A percentile compares a stretch with the other conserved stretches of the same genome.
Evolutionary conservation across 1,140 invertebrate species (phyloP).

Genomic region (Drosophila ambigua): DNA sequence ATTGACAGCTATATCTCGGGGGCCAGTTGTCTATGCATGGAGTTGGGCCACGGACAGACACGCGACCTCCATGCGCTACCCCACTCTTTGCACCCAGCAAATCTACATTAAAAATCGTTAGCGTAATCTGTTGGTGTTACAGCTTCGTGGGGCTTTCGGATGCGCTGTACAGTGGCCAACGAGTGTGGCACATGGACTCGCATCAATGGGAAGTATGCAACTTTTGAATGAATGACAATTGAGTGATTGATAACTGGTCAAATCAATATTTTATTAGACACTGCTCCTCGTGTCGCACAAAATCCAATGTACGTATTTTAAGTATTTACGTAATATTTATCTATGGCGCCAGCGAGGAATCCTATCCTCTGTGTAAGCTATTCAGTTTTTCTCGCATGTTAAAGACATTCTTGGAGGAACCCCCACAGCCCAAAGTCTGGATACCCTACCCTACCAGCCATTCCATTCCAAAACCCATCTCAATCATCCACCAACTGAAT

Average conservation of each 20-base stretch:
- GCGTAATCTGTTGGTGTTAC: constrained; percentile 56
- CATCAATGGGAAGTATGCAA: too few relatives aligned
- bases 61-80: background rate
- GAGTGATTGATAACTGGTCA: too few relatives aligned
- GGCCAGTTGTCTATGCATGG: constrained; percentile 43
- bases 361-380: too few relatives aligned
- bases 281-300: too few relatives aligned
- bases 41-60: constrained; percentile 6
- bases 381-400: too few relatives aligned
- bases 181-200: background rate
- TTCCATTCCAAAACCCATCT: constrained; percentile 33
- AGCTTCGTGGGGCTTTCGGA: constrained; percentile 19
- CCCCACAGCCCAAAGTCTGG: too few relatives aligned
- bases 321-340: too few relatives aligned
- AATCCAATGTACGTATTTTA: too few relatives aligned
- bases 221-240: too few relatives aligned
- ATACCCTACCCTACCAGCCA: constrained; percentile 8
- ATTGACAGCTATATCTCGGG: constrained; percentile 61
- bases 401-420: background rate
- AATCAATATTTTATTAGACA: too few relatives aligned
- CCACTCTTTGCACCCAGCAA: constrained; percentile 7
- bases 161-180: constrained; percentile 1
- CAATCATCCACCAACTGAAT: constrained; percentile 53
- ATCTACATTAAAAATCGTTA: constrained; percentile 61
- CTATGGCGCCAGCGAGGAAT: too few relatives aligned